Evolutionary conservation across 2,888 invertebrate genomes (phyloP).

Genomic region (Syrphus vitripennis): DNA sequence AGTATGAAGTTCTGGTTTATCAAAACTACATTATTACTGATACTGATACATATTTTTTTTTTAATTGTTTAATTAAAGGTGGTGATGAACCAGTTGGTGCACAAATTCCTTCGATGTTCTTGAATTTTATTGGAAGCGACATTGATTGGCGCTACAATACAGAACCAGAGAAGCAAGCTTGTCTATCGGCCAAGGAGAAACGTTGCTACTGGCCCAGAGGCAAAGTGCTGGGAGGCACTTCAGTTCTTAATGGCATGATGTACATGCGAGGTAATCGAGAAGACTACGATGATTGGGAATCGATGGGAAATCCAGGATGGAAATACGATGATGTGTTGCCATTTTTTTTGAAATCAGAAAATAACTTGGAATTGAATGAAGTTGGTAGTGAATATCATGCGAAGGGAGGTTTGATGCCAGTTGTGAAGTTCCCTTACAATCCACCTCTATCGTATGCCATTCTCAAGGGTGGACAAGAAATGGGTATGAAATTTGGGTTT

Average conservation of each 20-base stretch:
- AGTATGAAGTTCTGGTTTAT: constrained; percentile 23
- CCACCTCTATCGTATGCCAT: constrained; percentile 90
- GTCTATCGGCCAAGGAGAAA: constrained; percentile 85
- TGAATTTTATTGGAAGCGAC: constrained; percentile 92
- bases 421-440: constrained; percentile 92
- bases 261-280: constrained; percentile 93
- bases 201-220: constrained; percentile 93
- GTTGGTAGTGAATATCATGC: constrained; percentile 91
- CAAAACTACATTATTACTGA: constrained; percentile 42
- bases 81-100: constrained; percentile 93
- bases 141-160: constrained; percentile 95
- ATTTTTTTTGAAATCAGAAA: constrained; percentile 93
- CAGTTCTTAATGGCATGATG: constrained; percentile 98
- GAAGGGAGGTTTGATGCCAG: constrained; percentile 89
- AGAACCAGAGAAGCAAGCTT: constrained; percentile 90
- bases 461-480: constrained; percentile 89
- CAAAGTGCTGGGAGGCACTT: constrained; percentile 95
- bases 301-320: constrained; percentile 93
- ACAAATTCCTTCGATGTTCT: constrained; percentile 94
- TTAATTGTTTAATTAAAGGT: constrained; percentile 83
- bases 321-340: constrained; percentile 93
- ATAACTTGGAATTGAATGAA: constrained; percentile 87
- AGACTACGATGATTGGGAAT: constrained; percentile 95
- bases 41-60: constrained; percentile 46
- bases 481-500: constrained; percentile 82